Base-by-base conservation (phyloP, 1,140 invertebrate species). In the Globodera rostochiensis region DNA sequence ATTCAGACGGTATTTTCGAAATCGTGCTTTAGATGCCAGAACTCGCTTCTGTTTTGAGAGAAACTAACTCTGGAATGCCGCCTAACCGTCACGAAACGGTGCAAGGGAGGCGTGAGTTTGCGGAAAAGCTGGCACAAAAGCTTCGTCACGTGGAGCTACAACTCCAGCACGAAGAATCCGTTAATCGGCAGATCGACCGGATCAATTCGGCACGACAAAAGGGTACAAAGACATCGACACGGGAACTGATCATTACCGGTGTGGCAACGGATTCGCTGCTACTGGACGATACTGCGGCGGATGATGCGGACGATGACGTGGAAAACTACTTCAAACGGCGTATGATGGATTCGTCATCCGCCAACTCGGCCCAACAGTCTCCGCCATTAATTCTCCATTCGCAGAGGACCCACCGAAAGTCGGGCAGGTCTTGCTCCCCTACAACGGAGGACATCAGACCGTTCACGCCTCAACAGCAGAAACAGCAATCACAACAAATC, bases 51-150 rank as follows among this genome's bases (percentile, higher is more conserved):
- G 8, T 36, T 13, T 19, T 73, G 60, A 9, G 74, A n/a, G 50
- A 81, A 60, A 67, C 3, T 36, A 9, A 25, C 45, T 45, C 49
- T 21, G 67, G 36, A 8, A 11, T 45, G 49, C 66, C 84, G 64
- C n/a, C 77, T 47, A 76, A 73, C 47, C 53, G 76, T 21, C 84
- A 85, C 71, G 77, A 84, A n/a, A 87, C 81, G 13, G 67, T 1
- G 50, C 82, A 85, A 67, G 84, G 86, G 9, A 73, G 84, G 21
- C 36, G 57, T 25, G 53, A 80, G n/a, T 85, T 85, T 81, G 84
- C 84, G n/a, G 64, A 79, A 21, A 45, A 79, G 25, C 77, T 85
- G 36, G 49, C 50, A n/a, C 66, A 86, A 25, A 87, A 83, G 64
- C 70, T 85, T 45, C 73, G 76, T 19, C 67, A 64, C 9, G 64